Percentiles rank a stretch among this genome's conserved stretches.
Conservation (phyloP, 2,888 invertebrate species). For the Ceramica pisi region DNA sequence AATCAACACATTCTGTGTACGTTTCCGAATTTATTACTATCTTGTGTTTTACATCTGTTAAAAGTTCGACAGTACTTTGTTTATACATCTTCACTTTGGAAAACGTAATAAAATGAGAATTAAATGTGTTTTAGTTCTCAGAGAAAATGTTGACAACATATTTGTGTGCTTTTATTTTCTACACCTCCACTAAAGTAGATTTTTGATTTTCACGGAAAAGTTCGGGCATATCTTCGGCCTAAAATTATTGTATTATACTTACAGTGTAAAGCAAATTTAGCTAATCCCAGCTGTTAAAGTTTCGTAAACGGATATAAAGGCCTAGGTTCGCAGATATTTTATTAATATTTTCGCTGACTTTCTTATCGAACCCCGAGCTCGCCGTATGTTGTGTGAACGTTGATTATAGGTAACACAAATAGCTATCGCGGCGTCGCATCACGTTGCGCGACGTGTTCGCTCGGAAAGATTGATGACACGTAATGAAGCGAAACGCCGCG, state of each 20-base stretch:
- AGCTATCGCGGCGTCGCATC: conserved; percentile 63
- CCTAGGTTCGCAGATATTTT: conserved; percentile 7
- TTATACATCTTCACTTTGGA: conserved; percentile 25
- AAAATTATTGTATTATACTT: background rate
- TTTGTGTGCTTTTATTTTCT: background rate
- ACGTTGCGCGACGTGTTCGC: conserved; percentile 54
- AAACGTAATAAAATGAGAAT: conserved; percentile 12
- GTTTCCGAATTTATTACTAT: conserved; percentile 73
- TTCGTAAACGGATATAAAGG: background rate
- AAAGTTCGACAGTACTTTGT: conserved; percentile 25
- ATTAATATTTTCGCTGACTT: conserved; percentile 46
- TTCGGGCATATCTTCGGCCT: background rate
- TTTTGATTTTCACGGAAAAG: background rate
- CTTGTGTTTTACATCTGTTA: conserved; percentile 40
- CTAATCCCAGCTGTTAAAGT: background rate
- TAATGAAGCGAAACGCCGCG: conserved; percentile 72
- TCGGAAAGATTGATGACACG: conserved; percentile 74
- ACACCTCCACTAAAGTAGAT: background rate
- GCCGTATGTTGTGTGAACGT: conserved; percentile 53
- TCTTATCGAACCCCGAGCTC: conserved; percentile 46
- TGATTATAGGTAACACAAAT: conserved; percentile 63
- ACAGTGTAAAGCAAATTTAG: background rate
- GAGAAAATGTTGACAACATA: background rate
- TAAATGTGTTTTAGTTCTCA: background rate
- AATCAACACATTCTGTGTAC: conserved; percentile 71